Conservation (phyloP, 2,888 invertebrate genomes). For the Geotrupes spiniger region DNA sequence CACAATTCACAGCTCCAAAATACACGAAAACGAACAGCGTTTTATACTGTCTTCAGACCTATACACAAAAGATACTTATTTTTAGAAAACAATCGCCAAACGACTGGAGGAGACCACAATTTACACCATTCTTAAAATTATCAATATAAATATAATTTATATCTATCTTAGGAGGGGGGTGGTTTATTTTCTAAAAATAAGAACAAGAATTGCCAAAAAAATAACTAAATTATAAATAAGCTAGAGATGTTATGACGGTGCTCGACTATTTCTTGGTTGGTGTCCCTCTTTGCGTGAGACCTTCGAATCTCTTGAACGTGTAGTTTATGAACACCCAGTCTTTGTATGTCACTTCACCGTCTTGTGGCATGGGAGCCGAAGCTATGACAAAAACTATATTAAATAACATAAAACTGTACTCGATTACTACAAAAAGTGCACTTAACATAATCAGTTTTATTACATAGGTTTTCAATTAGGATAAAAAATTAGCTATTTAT, state of each 20-base stretch:
- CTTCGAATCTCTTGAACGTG: conserved; percentile 99
- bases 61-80: conserved; percentile 39
- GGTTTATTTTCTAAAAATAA: conserved; percentile 42
- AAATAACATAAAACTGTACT: no score
- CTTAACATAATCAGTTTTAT: no score
- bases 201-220: conserved; percentile 19
- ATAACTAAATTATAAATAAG: conserved; percentile 19
- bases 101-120: conserved; percentile 12
- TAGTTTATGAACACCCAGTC: conserved; percentile 99
- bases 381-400: conserved; percentile 62
- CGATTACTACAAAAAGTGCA: no score
- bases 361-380: conserved; percentile 83
- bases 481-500: no score
- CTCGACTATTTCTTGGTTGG: conserved; percentile 69
- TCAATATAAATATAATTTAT: conserved; percentile 18
- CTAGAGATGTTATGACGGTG: conserved; percentile 15
- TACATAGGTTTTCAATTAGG: no score
- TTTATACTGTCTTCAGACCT: conserved; percentile 18
- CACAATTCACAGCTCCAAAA: conserved; percentile 20
- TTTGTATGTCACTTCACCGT: conserved; percentile 89
- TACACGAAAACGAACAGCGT: conserved; percentile 8
- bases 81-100: conserved; percentile 37
- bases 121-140: conserved; percentile 13
- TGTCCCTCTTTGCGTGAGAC: conserved; percentile 86
- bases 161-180: conserved; percentile 15